Percentiles rank a stretch among this genome's conserved stretches.
Evolutionary conservation across 2,888 invertebrate species (phyloP).

Genomic region (Noctua janthe): DNA sequence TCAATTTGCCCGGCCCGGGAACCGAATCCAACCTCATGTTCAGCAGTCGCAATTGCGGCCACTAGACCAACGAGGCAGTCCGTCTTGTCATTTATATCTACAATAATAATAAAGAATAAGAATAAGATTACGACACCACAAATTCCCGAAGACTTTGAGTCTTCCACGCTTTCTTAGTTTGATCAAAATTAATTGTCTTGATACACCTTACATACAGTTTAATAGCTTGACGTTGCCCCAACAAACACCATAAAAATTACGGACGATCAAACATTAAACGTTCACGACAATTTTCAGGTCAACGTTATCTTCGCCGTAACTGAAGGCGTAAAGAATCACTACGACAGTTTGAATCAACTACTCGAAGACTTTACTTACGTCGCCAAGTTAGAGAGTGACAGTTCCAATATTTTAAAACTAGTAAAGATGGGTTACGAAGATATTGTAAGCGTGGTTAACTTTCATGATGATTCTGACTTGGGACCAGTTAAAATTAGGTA

Average conservation of each 20-base stretch:
- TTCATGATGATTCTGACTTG: conserved; percentile 90
- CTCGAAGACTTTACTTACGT: conserved; percentile 94
- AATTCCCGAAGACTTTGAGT: background rate
- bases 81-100: background rate
- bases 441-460: conserved; percentile 92
- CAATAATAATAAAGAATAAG: background rate
- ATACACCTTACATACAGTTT: background rate
- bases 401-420: conserved; percentile 96
- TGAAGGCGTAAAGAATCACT: conserved; percentile 92
- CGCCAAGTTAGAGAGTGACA: conserved; percentile 94
- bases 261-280: conserved; percentile 14
- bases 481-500: conserved; percentile 92
- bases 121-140: background rate
- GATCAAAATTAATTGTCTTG: background rate
- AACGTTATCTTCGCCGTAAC: conserved; percentile 97
- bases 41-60: too few species aligned
- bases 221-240: conserved; percentile 20
- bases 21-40: too few species aligned
- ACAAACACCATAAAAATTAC: conserved; percentile 17
- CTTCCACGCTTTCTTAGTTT: background rate
- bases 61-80: too few species aligned
- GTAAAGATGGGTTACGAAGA: conserved; percentile 95
- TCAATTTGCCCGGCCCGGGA: too few species aligned
- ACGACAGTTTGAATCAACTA: conserved; percentile 92
- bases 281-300: conserved; percentile 85